Conservation (phyloP, 1,140 invertebrate genomes). For the Tetragonula clypearis region DNA sequence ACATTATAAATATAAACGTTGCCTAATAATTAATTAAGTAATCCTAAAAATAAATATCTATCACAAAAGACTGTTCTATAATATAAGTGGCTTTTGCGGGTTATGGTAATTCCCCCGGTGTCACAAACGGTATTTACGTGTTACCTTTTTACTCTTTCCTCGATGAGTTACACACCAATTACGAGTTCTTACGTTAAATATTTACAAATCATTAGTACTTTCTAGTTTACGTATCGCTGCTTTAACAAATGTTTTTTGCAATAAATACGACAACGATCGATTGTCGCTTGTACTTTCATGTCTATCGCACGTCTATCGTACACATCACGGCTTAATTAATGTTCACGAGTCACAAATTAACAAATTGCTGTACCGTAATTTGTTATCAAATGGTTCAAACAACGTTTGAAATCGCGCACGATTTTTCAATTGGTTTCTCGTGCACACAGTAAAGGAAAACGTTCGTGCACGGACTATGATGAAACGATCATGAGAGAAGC, state of each 20-base stretch:
- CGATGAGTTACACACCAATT: conserved; percentile 27
- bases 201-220: conserved; percentile 59
- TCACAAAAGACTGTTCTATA: conserved; percentile 78
- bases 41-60: conserved; percentile 80
- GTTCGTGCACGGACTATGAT: neutral
- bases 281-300: conserved; percentile 1
- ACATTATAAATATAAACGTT: conserved; percentile 61
- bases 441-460: neutral
- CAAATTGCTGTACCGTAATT: neutral
- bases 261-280: conserved; percentile 46
- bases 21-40: conserved; percentile 59
- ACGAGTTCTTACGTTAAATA: conserved; percentile 54
- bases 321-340: conserved; percentile 10
- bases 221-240: conserved; percentile 11
- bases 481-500: neutral
- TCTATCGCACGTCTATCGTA: neutral
- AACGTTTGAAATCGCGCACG: neutral
- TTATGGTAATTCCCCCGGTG: conserved; percentile 31
- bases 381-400: neutral
- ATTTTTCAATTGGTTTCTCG: neutral
- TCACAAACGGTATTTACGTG: neutral
- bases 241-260: neutral
- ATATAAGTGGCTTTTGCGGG: conserved; percentile 56
- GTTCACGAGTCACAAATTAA: conserved; percentile 13
- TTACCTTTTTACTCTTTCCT: neutral